Percentiles rank a stretch among this genome's conserved stretches.
Conservation (phyloP, 2,113 vertebrate species). For the Montifringilla adamsi region DNA sequence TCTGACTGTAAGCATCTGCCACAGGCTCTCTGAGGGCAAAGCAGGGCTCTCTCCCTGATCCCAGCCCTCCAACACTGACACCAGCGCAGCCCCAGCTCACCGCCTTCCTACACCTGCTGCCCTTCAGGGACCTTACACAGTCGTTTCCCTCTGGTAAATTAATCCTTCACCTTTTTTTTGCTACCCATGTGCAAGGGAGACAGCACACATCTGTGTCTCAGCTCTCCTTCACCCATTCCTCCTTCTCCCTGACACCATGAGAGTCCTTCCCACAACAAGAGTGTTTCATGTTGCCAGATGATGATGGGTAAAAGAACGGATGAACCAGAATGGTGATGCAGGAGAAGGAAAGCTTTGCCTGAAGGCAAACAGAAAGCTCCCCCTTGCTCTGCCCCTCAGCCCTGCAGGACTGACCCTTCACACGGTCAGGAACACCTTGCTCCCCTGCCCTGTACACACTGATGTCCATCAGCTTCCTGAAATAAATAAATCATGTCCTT, state of each 20-base stretch:
- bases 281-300: rapidly evolving
- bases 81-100: background rate
- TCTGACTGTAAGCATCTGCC: background rate
- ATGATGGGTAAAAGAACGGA: background rate
- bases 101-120: background rate
- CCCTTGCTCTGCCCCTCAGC: background rate
- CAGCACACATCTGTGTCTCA: background rate
- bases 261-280: background rate
- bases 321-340: background rate
- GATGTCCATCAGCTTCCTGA: background rate
- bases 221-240: background rate
- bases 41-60: background rate
- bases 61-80: background rate
- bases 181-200: background rate
- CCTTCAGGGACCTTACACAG: background rate
- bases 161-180: background rate
- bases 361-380: background rate
- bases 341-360: background rate
- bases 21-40: background rate
- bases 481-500: background rate
- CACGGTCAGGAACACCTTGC: background rate
- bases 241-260: background rate
- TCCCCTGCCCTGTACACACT: background rate
- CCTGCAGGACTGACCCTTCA: background rate
- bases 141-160: background rate